Base-by-base conservation (phyloP, 2,888 invertebrate species). In the Scaptomyza tumidula region DNA sequence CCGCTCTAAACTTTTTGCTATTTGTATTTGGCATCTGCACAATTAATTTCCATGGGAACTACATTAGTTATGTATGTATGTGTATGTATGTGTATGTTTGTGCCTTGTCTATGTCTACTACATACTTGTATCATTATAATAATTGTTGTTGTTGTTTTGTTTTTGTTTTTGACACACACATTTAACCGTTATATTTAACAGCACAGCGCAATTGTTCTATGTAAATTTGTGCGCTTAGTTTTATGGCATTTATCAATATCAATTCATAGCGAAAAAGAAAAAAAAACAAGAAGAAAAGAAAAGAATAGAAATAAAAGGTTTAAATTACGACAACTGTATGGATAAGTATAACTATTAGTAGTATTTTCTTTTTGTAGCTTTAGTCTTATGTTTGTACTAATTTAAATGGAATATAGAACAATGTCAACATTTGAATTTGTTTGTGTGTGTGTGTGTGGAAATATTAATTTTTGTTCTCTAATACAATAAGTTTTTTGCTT, bases 341-440 rank as follows among this genome's bases (percentile, higher is more conserved):
- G 48, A 13, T 52, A 55, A 33, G 39, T 41, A 53, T n/a, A 16
- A 16, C 57, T 64, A 54, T 31, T 43, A 37, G n/a, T n/a, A 10
- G 3, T 43, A 52, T 43, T 66, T 44, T 19, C 19, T 19, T 19
- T 43, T 19, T 63, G 33, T 49, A 48, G 53, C 57, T 60, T 64
- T 67, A 73, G 68, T 79, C 64, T 72, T 74, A 72, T 58, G 49
- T 88, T 85, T 85, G 89, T 89, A 85, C 88, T 85, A 73, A 66
- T 80, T 77, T 80, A 80, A 73, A 79, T 85, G 88, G 89, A 85
- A 85, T 85, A 78, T 68, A 62, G 66, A 82, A 65, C 65, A 59
- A 63, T 58, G 64, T 62, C 64, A 64, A 69, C 35, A 53, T 55
- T 63, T 69, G 33, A 64, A 71, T 43, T 56, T 67, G n/a, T 33